Evolutionary conservation across 1,140 invertebrate genomes (phyloP).

Genomic region (Neomicropteryx cornuta): DNA sequence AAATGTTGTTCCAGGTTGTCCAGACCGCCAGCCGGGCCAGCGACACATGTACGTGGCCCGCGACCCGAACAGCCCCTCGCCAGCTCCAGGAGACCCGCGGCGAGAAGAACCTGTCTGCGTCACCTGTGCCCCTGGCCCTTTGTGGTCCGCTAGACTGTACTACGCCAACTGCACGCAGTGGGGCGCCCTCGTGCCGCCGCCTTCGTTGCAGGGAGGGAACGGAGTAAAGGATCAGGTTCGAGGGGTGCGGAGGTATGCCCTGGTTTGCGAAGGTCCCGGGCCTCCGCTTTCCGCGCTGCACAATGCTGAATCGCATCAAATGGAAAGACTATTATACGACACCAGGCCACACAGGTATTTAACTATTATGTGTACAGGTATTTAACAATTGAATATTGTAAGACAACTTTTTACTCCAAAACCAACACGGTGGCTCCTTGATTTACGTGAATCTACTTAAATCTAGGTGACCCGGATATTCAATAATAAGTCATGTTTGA

Average conservation of each 20-base stretch:
- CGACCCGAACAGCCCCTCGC: slow-evolving; percentile 41
- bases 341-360: slow-evolving; percentile 49
- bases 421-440: no score
- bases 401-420: no score
- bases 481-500: no score
- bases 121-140: slow-evolving; percentile 61
- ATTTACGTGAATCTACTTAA: no score
- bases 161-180: slow-evolving; percentile 76
- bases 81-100: slow-evolving; percentile 55
- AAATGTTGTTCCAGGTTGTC: slow-evolving; percentile 40
- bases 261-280: slow-evolving; percentile 69
- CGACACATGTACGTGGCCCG: slow-evolving; percentile 75
- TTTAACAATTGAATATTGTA: no score
- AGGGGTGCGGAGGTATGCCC: slow-evolving; percentile 59
- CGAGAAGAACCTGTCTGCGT: slow-evolving; percentile 66
- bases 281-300: slow-evolving; percentile 68
- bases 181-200: slow-evolving; percentile 53
- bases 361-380: no score
- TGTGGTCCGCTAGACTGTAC: slow-evolving; percentile 60
- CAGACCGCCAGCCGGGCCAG: slow-evolving; percentile 70
- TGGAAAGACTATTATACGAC: slow-evolving; percentile 63
- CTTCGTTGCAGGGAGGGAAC: no score
- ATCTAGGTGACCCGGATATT: no score
- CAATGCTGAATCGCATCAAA: slow-evolving; percentile 53
- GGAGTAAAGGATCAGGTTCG: slow-evolving; percentile 31